phyloP scores from a whole-genome alignment of 64 coral and sea anemone genomes.

The Stylophora pistillata region DNA sequence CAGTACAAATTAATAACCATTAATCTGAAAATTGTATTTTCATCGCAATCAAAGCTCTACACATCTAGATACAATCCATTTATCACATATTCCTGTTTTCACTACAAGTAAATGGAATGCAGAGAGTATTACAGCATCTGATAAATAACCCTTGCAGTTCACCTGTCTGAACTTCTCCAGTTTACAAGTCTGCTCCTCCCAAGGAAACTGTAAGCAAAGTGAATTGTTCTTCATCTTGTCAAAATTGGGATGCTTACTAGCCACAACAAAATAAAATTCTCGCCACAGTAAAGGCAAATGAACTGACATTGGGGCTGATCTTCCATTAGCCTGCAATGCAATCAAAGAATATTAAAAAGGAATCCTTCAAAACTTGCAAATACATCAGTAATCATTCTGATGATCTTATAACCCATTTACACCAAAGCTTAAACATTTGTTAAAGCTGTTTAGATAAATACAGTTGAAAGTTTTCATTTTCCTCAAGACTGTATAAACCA shows the following conservation, averaged over 20 bases:
- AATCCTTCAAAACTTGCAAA: neutral
- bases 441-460: too few species aligned
- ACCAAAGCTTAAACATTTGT: neutral
- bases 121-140: neutral
- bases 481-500: too few species aligned
- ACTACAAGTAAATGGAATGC: too few species aligned
- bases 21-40: too few species aligned
- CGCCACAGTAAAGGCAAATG: constrained; percentile 76
- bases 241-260: constrained; percentile 74
- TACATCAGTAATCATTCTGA: neutral
- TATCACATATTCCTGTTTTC: too few species aligned
- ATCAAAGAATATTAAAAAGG: neutral
- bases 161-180: constrained; percentile 77
- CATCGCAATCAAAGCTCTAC: too few species aligned
- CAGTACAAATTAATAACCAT: neutral
- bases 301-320: constrained; percentile 63
- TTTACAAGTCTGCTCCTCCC: constrained; percentile 59
- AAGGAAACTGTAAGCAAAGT: constrained; percentile 85
- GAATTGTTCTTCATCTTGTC: constrained; percentile 81
- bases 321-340: constrained; percentile 25
- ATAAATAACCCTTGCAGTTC: neutral
- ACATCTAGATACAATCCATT: too few species aligned
- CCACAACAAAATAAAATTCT: constrained; percentile 92
- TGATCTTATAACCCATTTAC: neutral
- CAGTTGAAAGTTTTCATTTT: too few species aligned